phyloP scores from a whole-genome alignment of 2,113 vertebrate species.

The Poeciliopsis occidentalis region DNA sequence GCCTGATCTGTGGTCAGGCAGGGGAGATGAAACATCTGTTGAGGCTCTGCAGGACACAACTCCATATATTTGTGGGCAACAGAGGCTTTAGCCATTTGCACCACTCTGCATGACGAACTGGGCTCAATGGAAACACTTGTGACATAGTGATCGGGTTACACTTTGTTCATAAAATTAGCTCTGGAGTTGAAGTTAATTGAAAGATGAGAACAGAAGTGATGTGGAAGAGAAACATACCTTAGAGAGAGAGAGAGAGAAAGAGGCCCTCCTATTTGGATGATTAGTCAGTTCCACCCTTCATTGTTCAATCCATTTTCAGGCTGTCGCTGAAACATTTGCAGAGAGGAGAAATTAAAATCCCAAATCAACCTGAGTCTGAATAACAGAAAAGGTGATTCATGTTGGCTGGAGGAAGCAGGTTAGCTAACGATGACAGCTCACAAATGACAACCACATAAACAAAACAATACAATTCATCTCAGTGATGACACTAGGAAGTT shows the following conservation, averaged over 20 bases:
- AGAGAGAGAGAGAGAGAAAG: conserved; percentile 20
- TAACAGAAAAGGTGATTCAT: conserved; percentile 18
- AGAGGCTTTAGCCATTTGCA: conserved; percentile 16
- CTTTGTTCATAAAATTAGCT: not conserved
- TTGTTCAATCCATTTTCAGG: conserved; percentile 62
- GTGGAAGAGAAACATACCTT: conserved; percentile 52
- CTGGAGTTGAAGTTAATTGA: not conserved
- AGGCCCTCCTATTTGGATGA: conserved; percentile 49
- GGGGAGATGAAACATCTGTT: conserved; percentile 9
- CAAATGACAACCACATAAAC: conserved; percentile 19
- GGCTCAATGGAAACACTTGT: not conserved
- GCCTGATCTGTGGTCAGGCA: conserved; percentile 14
- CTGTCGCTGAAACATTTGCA: conserved; percentile 40
- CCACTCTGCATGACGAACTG: conserved; percentile 4
- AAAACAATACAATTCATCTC: not conserved
- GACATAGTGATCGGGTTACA: not conserved
- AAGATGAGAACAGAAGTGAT: not conserved
- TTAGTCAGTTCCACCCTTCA: conserved; percentile 51
- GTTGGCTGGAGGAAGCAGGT: conserved; percentile 15
- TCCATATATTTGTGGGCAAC: not conserved
- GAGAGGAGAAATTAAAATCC: conserved; percentile 19
- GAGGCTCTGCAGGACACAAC: not conserved
- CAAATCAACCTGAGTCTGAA: conserved; percentile 20
- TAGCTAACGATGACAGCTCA: conserved; percentile 42
- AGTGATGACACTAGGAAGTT: not conserved